Conservation (phyloP, 2,113 vertebrate genomes). For the Accipiter virgatus region DNA sequence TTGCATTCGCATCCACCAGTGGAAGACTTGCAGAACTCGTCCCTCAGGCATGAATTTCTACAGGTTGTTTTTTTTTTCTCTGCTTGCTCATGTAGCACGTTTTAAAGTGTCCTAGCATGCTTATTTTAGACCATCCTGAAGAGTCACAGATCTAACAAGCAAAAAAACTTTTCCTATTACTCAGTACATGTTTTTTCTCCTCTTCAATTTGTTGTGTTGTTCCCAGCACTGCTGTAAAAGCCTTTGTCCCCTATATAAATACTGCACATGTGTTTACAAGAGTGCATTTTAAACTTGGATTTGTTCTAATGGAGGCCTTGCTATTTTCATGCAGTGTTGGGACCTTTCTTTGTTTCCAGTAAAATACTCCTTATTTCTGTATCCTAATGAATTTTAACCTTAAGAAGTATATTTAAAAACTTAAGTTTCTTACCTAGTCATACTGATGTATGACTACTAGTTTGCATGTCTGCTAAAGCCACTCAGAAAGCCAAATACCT, state of each 20-base stretch:
- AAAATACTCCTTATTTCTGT: neutral
- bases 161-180: neutral
- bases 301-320: neutral
- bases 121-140: neutral
- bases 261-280: neutral
- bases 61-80: rapidly evolving
- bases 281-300: neutral
- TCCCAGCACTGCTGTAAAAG: neutral
- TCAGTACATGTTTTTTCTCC: neutral
- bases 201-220: neutral
- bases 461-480: neutral
- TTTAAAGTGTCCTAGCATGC: neutral
- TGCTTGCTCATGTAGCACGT: neutral
- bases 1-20: neutral
- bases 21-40: neutral
- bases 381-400: neutral
- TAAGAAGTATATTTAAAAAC: neutral
- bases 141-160: neutral
- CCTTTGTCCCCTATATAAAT: neutral
- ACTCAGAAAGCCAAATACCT: neutral
- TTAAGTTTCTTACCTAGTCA: neutral
- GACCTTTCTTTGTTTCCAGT: neutral
- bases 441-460: neutral
- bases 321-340: neutral
- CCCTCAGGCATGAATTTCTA: neutral